phyloP scores from a whole-genome alignment of 2,113 vertebrate genomes.

The Myocastor coypus region DNA sequence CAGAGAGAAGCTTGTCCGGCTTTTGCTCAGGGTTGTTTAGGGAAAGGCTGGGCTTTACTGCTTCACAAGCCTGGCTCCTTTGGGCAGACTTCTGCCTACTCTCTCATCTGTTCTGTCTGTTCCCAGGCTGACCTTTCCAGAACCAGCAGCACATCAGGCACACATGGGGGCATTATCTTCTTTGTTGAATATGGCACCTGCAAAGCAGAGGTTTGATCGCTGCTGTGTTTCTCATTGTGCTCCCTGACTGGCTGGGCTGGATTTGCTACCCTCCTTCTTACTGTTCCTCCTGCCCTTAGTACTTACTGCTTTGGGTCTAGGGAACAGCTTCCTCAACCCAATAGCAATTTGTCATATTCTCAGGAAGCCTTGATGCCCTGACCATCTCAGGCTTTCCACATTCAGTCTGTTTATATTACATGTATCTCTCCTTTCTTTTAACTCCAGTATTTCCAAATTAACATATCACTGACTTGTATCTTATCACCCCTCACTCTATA shows the following conservation, averaged over 20 bases:
- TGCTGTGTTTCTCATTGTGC: fast-evolving
- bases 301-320: neutral
- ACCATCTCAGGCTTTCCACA: neutral
- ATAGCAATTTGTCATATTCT: neutral
- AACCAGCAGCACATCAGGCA: neutral
- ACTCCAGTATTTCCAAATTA: neutral
- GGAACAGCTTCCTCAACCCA: neutral
- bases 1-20: neutral
- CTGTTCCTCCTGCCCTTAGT: neutral
- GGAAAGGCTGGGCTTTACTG: neutral
- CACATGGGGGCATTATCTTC: neutral
- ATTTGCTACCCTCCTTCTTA: neutral
- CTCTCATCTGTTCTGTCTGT: neutral
- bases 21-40: neutral
- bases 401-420: fast-evolving
- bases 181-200: neutral
- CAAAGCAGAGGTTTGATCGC: neutral
- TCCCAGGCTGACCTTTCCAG: neutral
- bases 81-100: neutral
- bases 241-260: fast-evolving
- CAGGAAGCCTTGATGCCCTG: neutral
- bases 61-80: too few relatives aligned
- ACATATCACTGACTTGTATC: neutral
- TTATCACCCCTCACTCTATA: neutral
- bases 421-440: neutral